Percentiles rank a stretch among this genome's conserved stretches.
These are phyloP conservation scores for Papilio polyxenes DNA, from an alignment of 1,140 invertebrate species.

Conservation along the genomic window DNA sequence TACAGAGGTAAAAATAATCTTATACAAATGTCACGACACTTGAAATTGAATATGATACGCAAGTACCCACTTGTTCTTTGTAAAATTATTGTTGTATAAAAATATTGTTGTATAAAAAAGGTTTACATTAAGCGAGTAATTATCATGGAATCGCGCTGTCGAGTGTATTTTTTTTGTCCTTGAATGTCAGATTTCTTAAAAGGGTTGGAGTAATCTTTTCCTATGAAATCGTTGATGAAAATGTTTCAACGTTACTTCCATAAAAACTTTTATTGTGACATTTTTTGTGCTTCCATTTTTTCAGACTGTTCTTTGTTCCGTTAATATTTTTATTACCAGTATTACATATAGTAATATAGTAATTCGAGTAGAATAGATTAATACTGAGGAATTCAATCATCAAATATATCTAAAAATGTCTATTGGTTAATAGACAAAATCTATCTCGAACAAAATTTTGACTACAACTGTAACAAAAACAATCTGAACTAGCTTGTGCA, in stretches of 20 bases:
- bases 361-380: no score
- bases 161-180: background rate
- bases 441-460: background rate
- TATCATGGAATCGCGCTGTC: constrained; percentile 8
- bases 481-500: background rate
- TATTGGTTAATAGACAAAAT: background rate
- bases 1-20: no score
- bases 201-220: constrained; percentile 21
- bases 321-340: no score
- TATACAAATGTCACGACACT: no score
- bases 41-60: background rate
- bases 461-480: constrained; percentile 8
- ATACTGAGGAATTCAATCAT: no score
- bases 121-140: constrained; percentile 5
- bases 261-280: constrained; percentile 4
- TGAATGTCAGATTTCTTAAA: constrained; percentile 26
- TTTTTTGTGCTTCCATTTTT: background rate
- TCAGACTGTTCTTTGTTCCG: background rate
- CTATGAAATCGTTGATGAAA: constrained; percentile 14
- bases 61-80: background rate
- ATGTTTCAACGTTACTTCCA: background rate
- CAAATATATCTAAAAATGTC: background rate
- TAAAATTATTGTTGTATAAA: background rate
- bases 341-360: no score
- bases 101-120: background rate